Evolutionary conservation across 2,113 vertebrate species (phyloP).

Genomic region (Xiphophorus couchianus): DNA sequence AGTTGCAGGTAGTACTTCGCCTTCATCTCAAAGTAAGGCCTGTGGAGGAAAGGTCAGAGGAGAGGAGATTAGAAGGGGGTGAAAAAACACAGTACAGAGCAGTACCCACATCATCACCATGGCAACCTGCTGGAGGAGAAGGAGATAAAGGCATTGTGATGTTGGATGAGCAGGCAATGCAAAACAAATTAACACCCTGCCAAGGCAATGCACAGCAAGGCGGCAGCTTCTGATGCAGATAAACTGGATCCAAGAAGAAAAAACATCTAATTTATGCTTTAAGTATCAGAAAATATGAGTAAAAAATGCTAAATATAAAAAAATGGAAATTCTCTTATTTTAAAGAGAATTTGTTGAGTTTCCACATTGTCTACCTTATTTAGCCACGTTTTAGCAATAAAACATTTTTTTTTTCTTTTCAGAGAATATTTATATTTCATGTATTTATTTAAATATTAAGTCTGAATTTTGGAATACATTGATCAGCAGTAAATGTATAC

Average conservation of each 20-base stretch:
- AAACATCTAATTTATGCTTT: not conserved
- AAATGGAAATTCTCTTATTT: no score
- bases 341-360: not conserved
- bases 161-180: slow-evolving; percentile 34
- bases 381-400: no score
- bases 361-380: not conserved
- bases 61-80: slow-evolving; percentile 34
- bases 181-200: slow-evolving; percentile 47
- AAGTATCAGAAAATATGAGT: not conserved
- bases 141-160: slow-evolving; percentile 30
- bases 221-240: not conserved
- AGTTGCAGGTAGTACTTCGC: slow-evolving; percentile 94
- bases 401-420: no score
- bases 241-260: slow-evolving; percentile 1
- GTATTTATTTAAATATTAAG: no score
- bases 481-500: no score
- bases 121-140: slow-evolving; percentile 51
- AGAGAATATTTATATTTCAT: no score
- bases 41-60: slow-evolving; percentile 63
- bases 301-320: not conserved
- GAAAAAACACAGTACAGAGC: slow-evolving; percentile 43
- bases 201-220: slow-evolving; percentile 27
- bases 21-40: slow-evolving; percentile 98
- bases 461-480: no score
- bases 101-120: slow-evolving; percentile 59